Evolutionary conservation across 2,888 invertebrate genomes (phyloP).

Genomic region (Ophion costatus): DNA sequence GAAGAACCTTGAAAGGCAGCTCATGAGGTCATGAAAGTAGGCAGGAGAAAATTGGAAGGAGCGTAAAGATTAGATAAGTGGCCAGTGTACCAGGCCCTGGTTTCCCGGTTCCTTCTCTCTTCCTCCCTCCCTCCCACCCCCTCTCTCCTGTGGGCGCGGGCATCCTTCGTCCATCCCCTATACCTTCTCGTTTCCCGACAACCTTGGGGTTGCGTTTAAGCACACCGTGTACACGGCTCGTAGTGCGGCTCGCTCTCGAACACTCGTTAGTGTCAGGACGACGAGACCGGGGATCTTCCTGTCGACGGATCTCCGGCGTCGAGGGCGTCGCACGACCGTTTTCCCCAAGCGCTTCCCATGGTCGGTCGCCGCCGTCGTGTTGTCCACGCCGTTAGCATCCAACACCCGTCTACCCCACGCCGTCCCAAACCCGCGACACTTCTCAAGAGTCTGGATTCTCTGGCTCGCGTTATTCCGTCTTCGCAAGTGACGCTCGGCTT

Average conservation of each 20-base stretch:
- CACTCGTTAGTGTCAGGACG: slow-evolving; percentile 60
- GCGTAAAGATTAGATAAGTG: slow-evolving; percentile 35
- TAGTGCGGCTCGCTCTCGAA: slow-evolving; percentile 41
- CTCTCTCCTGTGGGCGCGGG: background rate
- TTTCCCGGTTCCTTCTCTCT: slow-evolving; percentile 18
- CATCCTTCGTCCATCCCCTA: slow-evolving; percentile 8
- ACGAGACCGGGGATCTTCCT: slow-evolving; percentile 53
- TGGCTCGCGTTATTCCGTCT: background rate
- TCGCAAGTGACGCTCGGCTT: slow-evolving; percentile 6
- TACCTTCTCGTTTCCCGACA: background rate
- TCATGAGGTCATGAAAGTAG: slow-evolving; percentile 55
- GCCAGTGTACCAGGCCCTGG: slow-evolving; percentile 17
- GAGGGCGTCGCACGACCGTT: slow-evolving; percentile 33
- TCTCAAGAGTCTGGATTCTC: slow-evolving; percentile 17
- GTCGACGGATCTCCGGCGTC: slow-evolving; percentile 37
- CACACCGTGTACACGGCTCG: slow-evolving; percentile 45
- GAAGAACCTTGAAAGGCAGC: slow-evolving; percentile 72
- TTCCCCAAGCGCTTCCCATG: slow-evolving; percentile 41
- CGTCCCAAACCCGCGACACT: background rate
- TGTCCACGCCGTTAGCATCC: slow-evolving; percentile 4
- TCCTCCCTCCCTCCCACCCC: slow-evolving; percentile 21
- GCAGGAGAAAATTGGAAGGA: slow-evolving; percentile 15
- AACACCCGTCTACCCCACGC: slow-evolving; percentile 1
- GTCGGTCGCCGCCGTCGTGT: slow-evolving; percentile 25
- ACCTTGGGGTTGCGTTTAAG: slow-evolving; percentile 18